A percentile compares a stretch with the other conserved stretches of the same genome.
Evolutionary conservation across 2,797 vertebrate genomes (phyloP).

Genomic region (Sebastes jordani): DNA sequence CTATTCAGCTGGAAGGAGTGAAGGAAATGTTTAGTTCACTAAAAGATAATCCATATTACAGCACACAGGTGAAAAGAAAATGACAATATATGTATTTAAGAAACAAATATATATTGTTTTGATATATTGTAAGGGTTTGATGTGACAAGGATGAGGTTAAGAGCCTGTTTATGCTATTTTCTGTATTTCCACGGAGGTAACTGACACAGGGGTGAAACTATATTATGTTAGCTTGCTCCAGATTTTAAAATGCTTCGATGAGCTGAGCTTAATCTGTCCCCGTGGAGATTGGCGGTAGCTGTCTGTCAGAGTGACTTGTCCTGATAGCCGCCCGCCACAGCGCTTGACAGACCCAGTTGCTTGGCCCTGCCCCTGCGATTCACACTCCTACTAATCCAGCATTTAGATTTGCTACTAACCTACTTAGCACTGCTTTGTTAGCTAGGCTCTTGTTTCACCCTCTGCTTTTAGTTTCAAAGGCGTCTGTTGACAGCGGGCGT

Average conservation of each 20-base stretch:
- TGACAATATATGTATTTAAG: neutral
- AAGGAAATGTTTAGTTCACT: conserved; percentile 73
- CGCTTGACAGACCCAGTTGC: conserved; percentile 81
- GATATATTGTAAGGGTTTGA: neutral
- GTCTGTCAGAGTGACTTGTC: conserved; percentile 88
- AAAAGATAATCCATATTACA: conserved; percentile 79
- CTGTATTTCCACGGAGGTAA: conserved; percentile 73
- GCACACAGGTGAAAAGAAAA: conserved; percentile 34
- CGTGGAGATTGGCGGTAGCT: conserved; percentile 70
- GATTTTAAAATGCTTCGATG: conserved; percentile 81
- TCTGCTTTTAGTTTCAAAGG: conserved; percentile 49
- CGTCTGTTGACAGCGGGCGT: conserved; percentile 44
- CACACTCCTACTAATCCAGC: conserved; percentile 81
- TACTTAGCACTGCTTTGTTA: conserved; percentile 73
- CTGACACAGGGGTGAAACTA: conserved; percentile 78
- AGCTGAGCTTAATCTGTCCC: conserved; percentile 82
- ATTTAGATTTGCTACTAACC: conserved; percentile 79
- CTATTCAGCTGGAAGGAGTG: conserved; percentile 65
- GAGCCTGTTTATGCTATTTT: conserved; percentile 40
- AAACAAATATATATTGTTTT: neutral
- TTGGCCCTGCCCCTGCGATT: conserved; percentile 79
- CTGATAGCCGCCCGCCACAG: conserved; percentile 84
- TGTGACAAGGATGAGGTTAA: neutral
- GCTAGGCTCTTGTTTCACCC: conserved; percentile 70
- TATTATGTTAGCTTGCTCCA: conserved; percentile 80